A percentile compares a stretch with the other conserved stretches of the same genome.
Conservation (phyloP, 2,113 vertebrate species). For the Colaptes auratus region DNA sequence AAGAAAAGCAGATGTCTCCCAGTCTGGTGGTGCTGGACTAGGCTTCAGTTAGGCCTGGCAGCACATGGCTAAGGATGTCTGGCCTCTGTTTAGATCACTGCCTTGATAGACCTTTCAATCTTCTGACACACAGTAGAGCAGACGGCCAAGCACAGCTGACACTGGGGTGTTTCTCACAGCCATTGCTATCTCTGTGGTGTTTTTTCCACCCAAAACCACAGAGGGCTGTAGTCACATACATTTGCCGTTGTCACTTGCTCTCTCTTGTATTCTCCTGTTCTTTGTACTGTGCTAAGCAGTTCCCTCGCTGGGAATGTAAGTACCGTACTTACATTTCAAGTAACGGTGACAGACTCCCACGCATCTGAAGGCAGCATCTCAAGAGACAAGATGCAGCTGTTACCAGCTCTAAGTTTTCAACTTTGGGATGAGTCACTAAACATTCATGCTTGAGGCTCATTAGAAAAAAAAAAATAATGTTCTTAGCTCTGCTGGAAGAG, state of each 20-base stretch:
- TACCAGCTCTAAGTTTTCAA: not conserved
- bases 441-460: not conserved
- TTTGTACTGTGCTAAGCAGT: not conserved
- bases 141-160: not conserved
- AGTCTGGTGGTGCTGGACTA: rapidly evolving
- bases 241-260: not conserved
- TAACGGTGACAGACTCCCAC: not conserved
- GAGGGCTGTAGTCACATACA: rapidly evolving
- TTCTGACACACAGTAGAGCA: not conserved
- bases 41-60: not conserved
- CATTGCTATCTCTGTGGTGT: not conserved
- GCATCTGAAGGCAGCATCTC: not conserved
- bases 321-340: not conserved
- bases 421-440: conserved; percentile 13
- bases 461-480: not conserved
- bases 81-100: not conserved
- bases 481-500: not conserved
- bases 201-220: conserved; percentile 43
- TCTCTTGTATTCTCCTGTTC: not conserved
- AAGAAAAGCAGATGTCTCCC: not conserved
- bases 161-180: not conserved
- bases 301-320: not conserved
- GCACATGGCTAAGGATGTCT: not conserved
- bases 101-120: not conserved
- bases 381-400: not conserved